Evolutionary conservation across 2,113 vertebrate genomes (phyloP), one percentile per base, ranked within the genome.

Genomic region (Scortum barcoo): DNA sequence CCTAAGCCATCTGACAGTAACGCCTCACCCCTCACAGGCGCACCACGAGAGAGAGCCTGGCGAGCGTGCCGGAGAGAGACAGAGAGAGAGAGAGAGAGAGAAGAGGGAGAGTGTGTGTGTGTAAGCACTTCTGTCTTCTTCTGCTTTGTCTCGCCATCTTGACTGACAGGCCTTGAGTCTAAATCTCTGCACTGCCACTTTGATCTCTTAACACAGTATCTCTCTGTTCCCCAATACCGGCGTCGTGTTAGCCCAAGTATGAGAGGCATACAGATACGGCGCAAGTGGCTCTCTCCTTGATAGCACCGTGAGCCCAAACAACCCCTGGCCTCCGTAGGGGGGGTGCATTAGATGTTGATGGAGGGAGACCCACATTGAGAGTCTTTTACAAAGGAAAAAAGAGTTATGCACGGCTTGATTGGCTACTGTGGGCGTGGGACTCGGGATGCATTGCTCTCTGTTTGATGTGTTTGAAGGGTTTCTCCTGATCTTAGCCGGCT

Each of bases 381-480:
- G 84, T 80, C 70, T 38, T 71, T 81, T 92, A 76, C 83, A 69
- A 89, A 88, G 91, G 84, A 51, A 33, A 80, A 36, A 91, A 71
- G 30, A 89, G 91, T 90, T 93, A 79, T 91, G 86, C 83, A 80
- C n/a, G 76, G 87, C 90, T 90, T 94, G 92, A 93, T 91, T 93
- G 92, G 91, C 91, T 87, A 93, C 85, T 86, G 89, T 88, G 88
- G 86, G 90, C 88, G 83, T 91, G 88, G 86, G 89, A 86, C 83
- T 92, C 85, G 24, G 84, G 90, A 92, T 86, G 86, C 84, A 90
- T 86, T 88, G 83, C 89, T 87, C 73, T 78, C 85, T 89, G 87
- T 94, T 94, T 94, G 92, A 93, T 94, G 92, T 94, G 89, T 91
- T 81, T 89, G 85, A 91, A 88, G 74, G 89, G 88, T 90, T 93